Evolutionary conservation across 2,113 vertebrate genomes (phyloP).

Genomic region (Mastomys natalensis): DNA sequence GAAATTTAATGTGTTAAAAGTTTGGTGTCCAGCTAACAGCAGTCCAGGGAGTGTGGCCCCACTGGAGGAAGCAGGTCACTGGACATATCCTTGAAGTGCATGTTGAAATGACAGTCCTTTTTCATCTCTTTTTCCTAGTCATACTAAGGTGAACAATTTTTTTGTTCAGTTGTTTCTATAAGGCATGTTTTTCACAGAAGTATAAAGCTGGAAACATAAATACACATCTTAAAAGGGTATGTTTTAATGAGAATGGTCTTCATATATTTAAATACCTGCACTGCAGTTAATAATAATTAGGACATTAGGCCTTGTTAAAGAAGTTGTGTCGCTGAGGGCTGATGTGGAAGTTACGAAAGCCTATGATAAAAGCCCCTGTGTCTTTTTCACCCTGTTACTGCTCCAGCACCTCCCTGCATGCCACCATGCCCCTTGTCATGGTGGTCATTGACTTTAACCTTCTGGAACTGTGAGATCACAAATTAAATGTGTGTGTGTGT

Average conservation of each 20-base stretch:
- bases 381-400: neutral
- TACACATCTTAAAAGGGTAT: neutral
- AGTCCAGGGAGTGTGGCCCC: neutral
- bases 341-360: neutral
- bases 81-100: too few relatives aligned
- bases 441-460: neutral
- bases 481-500: neutral
- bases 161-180: neutral
- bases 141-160: too few relatives aligned
- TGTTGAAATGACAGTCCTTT: too few relatives aligned
- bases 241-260: neutral
- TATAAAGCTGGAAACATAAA: neutral
- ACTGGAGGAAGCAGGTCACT: neutral
- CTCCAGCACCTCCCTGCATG: neutral
- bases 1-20: neutral
- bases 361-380: too few relatives aligned
- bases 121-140: neutral
- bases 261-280: neutral
- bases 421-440: neutral
- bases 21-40: neutral
- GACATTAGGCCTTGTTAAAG: neutral
- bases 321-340: neutral
- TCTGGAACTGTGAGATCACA: neutral
- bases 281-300: neutral
- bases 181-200: neutral